These are phyloP conservation scores for Hylaea fasciaria DNA, from an alignment of 2,888 invertebrate species.

Conservation along the genomic window DNA sequence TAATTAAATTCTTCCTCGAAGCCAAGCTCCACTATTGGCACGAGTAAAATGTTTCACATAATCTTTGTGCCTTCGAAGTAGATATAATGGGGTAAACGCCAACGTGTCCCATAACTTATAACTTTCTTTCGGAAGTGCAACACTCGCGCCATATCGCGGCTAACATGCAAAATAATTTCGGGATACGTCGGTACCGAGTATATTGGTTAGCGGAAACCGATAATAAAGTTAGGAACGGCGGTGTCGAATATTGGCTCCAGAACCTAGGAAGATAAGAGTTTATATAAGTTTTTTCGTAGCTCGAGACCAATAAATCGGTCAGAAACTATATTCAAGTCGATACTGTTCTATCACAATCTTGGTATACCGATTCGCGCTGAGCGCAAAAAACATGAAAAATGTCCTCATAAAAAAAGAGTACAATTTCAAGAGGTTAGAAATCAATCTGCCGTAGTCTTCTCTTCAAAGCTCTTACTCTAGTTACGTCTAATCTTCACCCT, in stretches of 20 bases:
- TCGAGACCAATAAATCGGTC: background rate
- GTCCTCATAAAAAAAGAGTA: too few species aligned
- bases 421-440: too few species aligned
- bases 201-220: slow-evolving; percentile 68
- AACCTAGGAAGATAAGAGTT: slow-evolving; percentile 4
- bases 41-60: slow-evolving; percentile 30
- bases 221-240: slow-evolving; percentile 64
- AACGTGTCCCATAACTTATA: slow-evolving; percentile 70
- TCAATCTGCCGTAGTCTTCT: too few species aligned
- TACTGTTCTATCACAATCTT: too few species aligned
- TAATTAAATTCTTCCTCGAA: too few species aligned
- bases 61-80: slow-evolving; percentile 38
- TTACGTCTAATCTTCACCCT: background rate
- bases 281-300: slow-evolving; percentile 4
- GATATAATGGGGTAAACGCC: slow-evolving; percentile 40
- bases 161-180: slow-evolving; percentile 78
- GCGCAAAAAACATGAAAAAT: too few species aligned
- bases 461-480: too few species aligned
- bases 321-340: too few species aligned
- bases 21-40: background rate
- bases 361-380: too few species aligned
- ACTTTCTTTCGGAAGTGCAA: slow-evolving; percentile 74
- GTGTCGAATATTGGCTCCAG: slow-evolving; percentile 31
- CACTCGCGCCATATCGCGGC: slow-evolving; percentile 68
- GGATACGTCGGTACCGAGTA: slow-evolving; percentile 54